Evolutionary conservation across 2,888 invertebrate genomes (phyloP), one percentile per base, ranked within the genome.

Genomic region (Seira ritae): DNA sequence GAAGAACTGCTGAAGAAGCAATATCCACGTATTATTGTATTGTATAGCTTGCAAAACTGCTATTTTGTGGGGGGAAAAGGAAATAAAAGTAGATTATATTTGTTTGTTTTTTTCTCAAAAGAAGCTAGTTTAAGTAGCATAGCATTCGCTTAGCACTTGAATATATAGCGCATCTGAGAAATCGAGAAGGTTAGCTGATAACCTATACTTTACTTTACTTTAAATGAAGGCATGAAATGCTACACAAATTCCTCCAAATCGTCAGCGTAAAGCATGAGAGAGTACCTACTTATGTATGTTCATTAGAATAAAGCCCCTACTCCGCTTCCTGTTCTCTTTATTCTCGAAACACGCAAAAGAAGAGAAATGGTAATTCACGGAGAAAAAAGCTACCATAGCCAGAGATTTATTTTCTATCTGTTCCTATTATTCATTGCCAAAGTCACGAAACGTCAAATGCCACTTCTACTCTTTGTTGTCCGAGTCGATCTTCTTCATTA

Each of bases 381-480:
- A 55, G 17, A 55, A 55, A 55, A 15, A 8, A n/a, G n/a, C 12
- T 12, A 62, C 62, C 1, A n/a, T 2, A 10, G 20, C 74, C 37
- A 55, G 65, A 81, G 76, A 85, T 85, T 84, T 87, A 87, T 85
- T 78, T n/a, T 76, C 82, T 68, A 75, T 84, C 83, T 78, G 83
- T 85, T 75, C 82, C 84, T 83, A 84, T 85, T 85, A 85, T 80
- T 83, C 84, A 84, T 87, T 82, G 74, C 78, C 55, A 83, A 84
- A 84, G 87, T 85, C 87, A 87, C 87, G 87, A 85, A 85, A 77
- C 66, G 81, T 80, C 85, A 79, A 79, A 80, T 80, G 82, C 67
- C 81, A 84, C 75, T 86, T 80, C 67, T 79, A 84, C 75, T 86
- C 83, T 73, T 23, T 50, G 80, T 76, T 83, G 82, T 83, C 86